Evolutionary conservation across 1,140 invertebrate species (phyloP).

Genomic region (Idris sp.): DNA sequence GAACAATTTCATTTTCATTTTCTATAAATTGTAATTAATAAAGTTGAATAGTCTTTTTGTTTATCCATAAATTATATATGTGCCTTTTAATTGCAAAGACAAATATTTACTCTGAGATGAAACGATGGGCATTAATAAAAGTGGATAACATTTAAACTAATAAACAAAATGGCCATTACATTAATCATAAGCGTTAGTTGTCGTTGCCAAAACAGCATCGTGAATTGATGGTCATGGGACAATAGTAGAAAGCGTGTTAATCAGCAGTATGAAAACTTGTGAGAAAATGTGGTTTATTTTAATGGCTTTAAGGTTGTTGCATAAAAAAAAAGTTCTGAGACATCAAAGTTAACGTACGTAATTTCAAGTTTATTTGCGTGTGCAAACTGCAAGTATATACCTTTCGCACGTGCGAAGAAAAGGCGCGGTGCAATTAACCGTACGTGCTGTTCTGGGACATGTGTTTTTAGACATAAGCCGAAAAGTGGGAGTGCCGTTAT

Average conservation of each 20-base stretch:
- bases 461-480: conserved; percentile 41
- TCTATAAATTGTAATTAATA: no score
- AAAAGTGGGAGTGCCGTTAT: conserved; percentile 35
- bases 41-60: no score
- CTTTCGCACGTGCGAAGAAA: conserved; percentile 33
- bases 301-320: neutral
- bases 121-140: no score
- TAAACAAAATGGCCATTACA: conserved; percentile 1
- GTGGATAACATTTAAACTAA: neutral
- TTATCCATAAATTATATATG: no score
- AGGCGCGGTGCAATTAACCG: conserved; percentile 43
- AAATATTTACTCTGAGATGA: no score
- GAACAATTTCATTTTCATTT: no score
- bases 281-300: conserved; percentile 25
- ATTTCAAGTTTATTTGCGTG: conserved; percentile 5
- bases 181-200: conserved; percentile 17
- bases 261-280: conserved; percentile 14
- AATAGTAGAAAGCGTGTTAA: conserved; percentile 12
- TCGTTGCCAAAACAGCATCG: conserved; percentile 10
- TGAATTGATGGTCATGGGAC: conserved; percentile 13
- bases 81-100: no score
- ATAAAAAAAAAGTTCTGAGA: conserved; percentile 13
- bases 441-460: conserved; percentile 28
- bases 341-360: conserved; percentile 35
- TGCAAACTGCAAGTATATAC: no score